A percentile compares a stretch with the other conserved stretches of the same genome.
Evolutionary conservation across 1,140 invertebrate genomes (phyloP).

Genomic region (Procambarus virginalis): DNA sequence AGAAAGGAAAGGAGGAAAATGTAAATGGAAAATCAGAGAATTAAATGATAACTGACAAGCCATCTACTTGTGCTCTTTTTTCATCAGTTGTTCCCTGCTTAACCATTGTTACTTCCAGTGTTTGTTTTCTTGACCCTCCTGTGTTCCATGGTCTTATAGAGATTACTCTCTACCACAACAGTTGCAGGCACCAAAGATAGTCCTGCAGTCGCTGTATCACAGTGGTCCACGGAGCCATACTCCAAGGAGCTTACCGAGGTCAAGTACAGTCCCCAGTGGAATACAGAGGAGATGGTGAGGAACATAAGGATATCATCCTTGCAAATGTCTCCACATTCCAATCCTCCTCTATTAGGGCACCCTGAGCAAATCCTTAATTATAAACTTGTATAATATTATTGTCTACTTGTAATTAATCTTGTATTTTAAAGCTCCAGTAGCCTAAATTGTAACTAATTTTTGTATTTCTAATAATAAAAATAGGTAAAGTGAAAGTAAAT

Average conservation of each 20-base stretch:
- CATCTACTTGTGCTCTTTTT: not conserved
- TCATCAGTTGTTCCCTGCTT: not conserved
- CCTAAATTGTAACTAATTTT: no score
- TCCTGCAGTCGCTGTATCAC: conserved; percentile 55
- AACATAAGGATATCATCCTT: conserved; percentile 23
- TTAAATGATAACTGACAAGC: not conserved
- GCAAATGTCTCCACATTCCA: conserved; percentile 42
- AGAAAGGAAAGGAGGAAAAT: no score
- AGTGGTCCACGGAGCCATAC: conserved; percentile 25
- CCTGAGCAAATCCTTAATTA: not conserved
- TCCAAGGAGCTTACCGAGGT: conserved; percentile 36
- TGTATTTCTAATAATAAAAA: no score
- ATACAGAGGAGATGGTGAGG: conserved; percentile 43
- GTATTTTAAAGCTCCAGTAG: no score
- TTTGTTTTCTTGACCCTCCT: not conserved
- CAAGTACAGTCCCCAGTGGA: conserved; percentile 42
- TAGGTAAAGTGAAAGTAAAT: no score
- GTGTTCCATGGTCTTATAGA: not conserved
- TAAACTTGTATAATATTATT: no score
- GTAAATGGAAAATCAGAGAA: no score
- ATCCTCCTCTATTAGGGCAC: conserved; percentile 11
- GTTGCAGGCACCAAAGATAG: conserved; percentile 38
- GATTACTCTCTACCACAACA: not conserved
- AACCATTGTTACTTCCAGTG: not conserved
- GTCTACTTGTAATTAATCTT: no score